phyloP scores from a whole-genome alignment of 2,113 vertebrate species.

The Varanus salvator region DNA sequence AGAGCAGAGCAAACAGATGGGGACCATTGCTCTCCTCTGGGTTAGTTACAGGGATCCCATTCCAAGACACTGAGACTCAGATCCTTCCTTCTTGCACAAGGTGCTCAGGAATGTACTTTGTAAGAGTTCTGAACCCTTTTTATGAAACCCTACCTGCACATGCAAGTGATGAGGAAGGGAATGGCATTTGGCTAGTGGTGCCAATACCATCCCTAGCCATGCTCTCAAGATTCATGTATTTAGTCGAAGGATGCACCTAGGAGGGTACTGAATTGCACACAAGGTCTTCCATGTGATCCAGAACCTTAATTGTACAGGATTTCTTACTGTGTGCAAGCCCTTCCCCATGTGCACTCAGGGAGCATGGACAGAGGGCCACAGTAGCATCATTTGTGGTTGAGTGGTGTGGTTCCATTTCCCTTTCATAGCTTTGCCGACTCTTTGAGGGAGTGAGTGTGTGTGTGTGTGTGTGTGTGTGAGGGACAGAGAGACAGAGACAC shows the following conservation, averaged over 20 bases:
- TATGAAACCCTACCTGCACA: too few species aligned
- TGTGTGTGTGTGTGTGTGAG: neutral
- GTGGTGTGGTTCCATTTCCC: neutral
- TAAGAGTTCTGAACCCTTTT: neutral
- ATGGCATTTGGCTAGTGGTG: too few species aligned
- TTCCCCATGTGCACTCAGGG: neutral
- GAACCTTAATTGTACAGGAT: neutral
- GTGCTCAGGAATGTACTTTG: too few species aligned
- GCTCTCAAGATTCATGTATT: neutral
- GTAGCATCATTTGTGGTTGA: too few species aligned
- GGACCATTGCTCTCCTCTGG: too few species aligned
- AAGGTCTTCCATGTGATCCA: neutral
- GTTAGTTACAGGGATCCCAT: too few species aligned
- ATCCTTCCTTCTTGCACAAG: too few species aligned
- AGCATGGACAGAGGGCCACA: neutral
- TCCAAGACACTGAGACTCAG: too few species aligned
- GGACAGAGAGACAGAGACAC: too few species aligned
- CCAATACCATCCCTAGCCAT: neutral
- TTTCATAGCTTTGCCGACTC: neutral
- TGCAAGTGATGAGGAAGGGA: neutral
- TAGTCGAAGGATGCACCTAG: neutral
- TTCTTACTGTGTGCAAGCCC: neutral
- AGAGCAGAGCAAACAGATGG: too few species aligned
- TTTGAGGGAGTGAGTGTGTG: neutral
- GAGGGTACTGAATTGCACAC: neutral